These are phyloP conservation scores for Phylloscopus trochilus DNA, from an alignment of 2,113 vertebrate genomes.

Conservation along the genomic window DNA sequence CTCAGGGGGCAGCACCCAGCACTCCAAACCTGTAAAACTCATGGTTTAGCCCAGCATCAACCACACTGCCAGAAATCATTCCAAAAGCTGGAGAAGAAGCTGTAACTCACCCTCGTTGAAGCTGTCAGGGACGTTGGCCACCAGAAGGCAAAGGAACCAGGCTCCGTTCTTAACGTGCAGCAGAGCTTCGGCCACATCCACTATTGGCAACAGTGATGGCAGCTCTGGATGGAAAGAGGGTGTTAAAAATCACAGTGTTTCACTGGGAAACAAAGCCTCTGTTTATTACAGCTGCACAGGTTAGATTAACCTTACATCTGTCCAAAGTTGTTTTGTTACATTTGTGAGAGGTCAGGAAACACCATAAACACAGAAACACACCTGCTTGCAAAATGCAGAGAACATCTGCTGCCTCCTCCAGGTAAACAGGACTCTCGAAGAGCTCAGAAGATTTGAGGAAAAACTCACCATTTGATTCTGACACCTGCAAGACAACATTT, in stretches of 20 bases:
- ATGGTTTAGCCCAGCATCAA: background rate
- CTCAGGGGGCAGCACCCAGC: background rate
- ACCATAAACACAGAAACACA: constrained; percentile 14
- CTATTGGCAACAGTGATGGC: constrained; percentile 90
- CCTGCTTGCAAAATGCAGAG: constrained; percentile 99
- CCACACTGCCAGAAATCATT: background rate
- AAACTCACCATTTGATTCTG: constrained; percentile 91
- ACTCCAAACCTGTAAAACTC: rapidly evolving
- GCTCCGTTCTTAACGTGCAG: constrained; percentile 92
- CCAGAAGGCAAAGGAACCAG: constrained; percentile 97
- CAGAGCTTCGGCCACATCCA: constrained; percentile 93
- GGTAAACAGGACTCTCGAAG: constrained; percentile 94
- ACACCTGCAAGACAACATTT: constrained; percentile 75
- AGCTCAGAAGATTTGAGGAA: constrained; percentile 96
- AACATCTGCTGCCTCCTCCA: constrained; percentile 97
- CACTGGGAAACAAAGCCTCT: background rate
- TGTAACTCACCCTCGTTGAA: constrained; percentile 91
- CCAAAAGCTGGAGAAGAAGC: background rate
- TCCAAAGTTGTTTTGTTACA: rapidly evolving
- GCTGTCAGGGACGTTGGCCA: constrained; percentile 97
- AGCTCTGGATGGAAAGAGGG: constrained; percentile 76
- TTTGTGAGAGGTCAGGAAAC: background rate
- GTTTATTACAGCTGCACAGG: background rate
- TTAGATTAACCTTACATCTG: background rate
- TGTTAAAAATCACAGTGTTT: background rate